Base-by-base conservation (phyloP, 92 coral and sea anemone genomes). In the Porites rus region DNA sequence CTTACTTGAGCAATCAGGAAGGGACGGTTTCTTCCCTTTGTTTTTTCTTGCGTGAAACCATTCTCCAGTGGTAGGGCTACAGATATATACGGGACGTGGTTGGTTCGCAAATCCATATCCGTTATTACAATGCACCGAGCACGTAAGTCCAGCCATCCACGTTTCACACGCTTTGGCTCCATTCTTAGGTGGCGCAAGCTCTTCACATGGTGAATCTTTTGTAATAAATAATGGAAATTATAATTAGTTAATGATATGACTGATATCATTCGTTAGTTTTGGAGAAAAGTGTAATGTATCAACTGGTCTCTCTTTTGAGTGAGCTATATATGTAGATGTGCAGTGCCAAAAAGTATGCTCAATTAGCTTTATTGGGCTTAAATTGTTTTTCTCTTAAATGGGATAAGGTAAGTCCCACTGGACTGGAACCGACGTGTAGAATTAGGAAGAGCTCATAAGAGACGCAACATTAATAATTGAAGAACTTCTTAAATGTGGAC, bases 1-100 rank as follows among this genome's bases (percentile, higher is more conserved):
- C 85, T 69, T 71, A 89, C 92, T 83, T 38, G 82, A 77, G 75
- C 93, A 90, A 20, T 90, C 90, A 22, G 90, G 93, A 7, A 85
- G 76, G 3, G 81, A 53, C 7, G 81, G 75, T 5, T 4, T 65
- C 18, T 28, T 51, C 2, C 80, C 64, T 12, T 38, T 72, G n/a
- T 43, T 21, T 2, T 14, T 24, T 10, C 28, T 13, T 4, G 69
- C 78, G 69, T 71, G 38, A 0, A 22, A 13, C 93, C 93, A 90
- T 50, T 38, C 69, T 17, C 93, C 93, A 3, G 21, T 60, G 6
- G 46, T 38, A 8, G 74, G 16, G 4, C 31, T 51, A 67, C 93
- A 90, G 19, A 73, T 1, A 20, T 85, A 78, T 10, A 80, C 0
- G 8, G 69, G 13, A 9, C 25, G 64, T 3, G 86, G 81, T 56